Percentiles rank a stretch among this genome's conserved stretches.
Evolutionary conservation across 1,140 invertebrate genomes (phyloP).

Genomic region (Elymnias hypermnestra): DNA sequence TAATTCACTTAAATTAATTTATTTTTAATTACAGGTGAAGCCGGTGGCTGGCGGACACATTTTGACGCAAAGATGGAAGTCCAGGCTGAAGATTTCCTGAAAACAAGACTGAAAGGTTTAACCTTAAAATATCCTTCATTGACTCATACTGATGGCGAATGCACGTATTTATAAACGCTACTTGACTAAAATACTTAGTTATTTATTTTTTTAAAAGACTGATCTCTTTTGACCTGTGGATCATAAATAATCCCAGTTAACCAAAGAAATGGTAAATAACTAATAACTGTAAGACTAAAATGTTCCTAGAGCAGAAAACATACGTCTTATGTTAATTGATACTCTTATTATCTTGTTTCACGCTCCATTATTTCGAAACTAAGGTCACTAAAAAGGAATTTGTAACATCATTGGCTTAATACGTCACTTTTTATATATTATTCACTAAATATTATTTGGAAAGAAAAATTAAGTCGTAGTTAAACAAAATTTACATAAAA

Average conservation of each 20-base stretch:
- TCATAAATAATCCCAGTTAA: not conserved
- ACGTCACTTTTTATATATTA: too few relatives aligned
- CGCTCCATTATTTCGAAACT: too few relatives aligned
- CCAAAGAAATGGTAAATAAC: slow-evolving; percentile 3
- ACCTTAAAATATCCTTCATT: slow-evolving; percentile 34
- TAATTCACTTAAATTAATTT: too few relatives aligned
- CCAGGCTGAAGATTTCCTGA: slow-evolving; percentile 39
- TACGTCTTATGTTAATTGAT: too few relatives aligned
- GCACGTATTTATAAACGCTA: slow-evolving; percentile 10
- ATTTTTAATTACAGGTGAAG: slow-evolving; percentile 44
- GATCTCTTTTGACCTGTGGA: slow-evolving; percentile 7
- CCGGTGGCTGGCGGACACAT: slow-evolving; percentile 49
- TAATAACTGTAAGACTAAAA: not conserved
- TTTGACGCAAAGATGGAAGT: slow-evolving; percentile 38
- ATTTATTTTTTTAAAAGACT: slow-evolving; percentile 12
- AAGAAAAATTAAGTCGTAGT: too few relatives aligned
- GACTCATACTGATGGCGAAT: not conserved
- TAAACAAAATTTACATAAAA: too few relatives aligned
- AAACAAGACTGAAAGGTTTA: slow-evolving; percentile 25
- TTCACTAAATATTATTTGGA: too few relatives aligned
- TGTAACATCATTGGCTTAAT: too few relatives aligned
- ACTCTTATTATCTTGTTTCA: too few relatives aligned
- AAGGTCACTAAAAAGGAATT: too few relatives aligned
- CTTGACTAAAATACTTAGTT: not conserved
- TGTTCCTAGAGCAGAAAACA: not conserved